Percentiles rank a stretch among this genome's conserved stretches.
Evolutionary conservation across 2,797 vertebrate genomes (phyloP).

Genomic region (Leucoraja ocellata): DNA sequence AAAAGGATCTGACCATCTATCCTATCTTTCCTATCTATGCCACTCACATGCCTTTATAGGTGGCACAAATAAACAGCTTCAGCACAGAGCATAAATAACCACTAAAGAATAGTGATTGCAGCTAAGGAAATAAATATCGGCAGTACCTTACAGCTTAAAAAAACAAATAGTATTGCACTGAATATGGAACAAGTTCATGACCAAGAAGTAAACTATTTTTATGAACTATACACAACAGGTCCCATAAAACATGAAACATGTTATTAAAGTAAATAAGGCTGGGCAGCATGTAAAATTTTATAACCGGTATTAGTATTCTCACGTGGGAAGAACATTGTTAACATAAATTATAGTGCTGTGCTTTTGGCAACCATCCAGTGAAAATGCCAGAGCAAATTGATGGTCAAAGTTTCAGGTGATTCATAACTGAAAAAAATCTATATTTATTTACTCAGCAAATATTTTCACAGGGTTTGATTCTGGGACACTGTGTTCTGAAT

Average conservation of each 20-base stretch:
- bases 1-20: too few relatives aligned
- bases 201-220: not conserved
- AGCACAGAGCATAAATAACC: not conserved
- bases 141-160: not conserved
- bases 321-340: not conserved
- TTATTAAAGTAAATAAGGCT: not conserved
- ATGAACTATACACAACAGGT: not conserved
- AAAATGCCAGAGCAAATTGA: constrained; percentile 10
- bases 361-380: not conserved
- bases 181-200: not conserved
- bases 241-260: not conserved
- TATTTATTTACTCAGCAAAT: constrained; percentile 30
- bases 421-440: not conserved
- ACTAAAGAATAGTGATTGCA: not conserved
- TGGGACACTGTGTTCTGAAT: constrained; percentile 12
- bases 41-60: too few relatives aligned
- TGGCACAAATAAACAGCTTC: too few relatives aligned
- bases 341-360: constrained; percentile 20
- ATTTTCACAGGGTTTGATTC: constrained; percentile 1
- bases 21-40: too few relatives aligned
- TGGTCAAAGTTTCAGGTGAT: constrained; percentile 16
- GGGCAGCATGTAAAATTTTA: not conserved
- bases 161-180: not conserved
- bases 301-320: not conserved
- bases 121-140: not conserved